Evolutionary conservation across 1,140 invertebrate genomes (phyloP).

Genomic region (Pectinophora gossypiella): DNA sequence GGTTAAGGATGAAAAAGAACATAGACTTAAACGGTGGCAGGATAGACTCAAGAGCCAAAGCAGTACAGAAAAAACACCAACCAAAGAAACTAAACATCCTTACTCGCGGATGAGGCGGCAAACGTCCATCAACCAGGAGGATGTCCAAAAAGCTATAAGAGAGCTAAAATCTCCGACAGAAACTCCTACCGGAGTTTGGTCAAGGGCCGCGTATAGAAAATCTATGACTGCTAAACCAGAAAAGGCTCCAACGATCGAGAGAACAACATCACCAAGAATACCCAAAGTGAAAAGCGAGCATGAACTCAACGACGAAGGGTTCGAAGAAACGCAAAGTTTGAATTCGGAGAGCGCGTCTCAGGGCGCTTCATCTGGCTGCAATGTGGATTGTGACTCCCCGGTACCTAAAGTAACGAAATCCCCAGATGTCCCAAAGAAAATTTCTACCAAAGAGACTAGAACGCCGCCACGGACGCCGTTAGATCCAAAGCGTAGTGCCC

Average conservation of each 20-base stretch:
- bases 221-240: conserved; percentile 44
- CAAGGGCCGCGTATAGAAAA: conserved; percentile 60
- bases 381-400: conserved; percentile 80
- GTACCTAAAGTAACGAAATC: conserved; percentile 53
- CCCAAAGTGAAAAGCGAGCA: conserved; percentile 76
- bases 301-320: conserved; percentile 90
- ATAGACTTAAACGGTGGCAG: conserved; percentile 79
- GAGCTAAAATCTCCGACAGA: conserved; percentile 78
- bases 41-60: conserved; percentile 76
- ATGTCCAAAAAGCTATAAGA: conserved; percentile 78
- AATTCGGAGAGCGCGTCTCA: conserved; percentile 90
- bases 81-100: conserved; percentile 60
- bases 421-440: conserved; percentile 58
- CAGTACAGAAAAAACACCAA: conserved; percentile 51
- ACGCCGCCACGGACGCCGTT: conserved; percentile 54
- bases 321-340: conserved; percentile 90
- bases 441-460: conserved; percentile 60
- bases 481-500: conserved; percentile 48
- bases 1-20: conserved; percentile 77
- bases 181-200: conserved; percentile 74
- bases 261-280: conserved; percentile 55
- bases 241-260: conserved; percentile 31
- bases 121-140: conserved; percentile 79
- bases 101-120: conserved; percentile 69
- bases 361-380: conserved; percentile 83